Evolutionary conservation across 2,888 invertebrate genomes (phyloP).

Genomic region (Acanthosepion pharaonis): DNA sequence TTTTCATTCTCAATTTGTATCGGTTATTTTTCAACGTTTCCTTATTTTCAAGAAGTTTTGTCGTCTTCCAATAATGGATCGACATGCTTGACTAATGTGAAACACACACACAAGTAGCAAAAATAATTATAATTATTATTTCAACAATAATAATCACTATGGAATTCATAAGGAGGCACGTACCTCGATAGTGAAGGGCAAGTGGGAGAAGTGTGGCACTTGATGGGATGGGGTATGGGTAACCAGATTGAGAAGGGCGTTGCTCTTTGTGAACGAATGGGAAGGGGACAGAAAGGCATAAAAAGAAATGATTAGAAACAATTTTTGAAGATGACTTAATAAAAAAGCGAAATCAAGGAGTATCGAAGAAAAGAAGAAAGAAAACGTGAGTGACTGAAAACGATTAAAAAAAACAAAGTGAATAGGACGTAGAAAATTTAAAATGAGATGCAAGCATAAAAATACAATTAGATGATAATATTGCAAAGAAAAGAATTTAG

Average conservation of each 20-base stretch:
- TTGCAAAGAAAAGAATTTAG: too few species aligned
- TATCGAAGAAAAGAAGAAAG: background rate
- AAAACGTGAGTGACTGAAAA: background rate
- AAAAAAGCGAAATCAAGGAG: background rate
- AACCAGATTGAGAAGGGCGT: background rate
- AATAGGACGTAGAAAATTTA: background rate
- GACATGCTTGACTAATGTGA: slow-evolving; percentile 23
- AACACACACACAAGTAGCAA: slow-evolving; percentile 33
- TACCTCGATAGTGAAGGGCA: background rate
- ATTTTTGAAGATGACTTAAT: background rate
- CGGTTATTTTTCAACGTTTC: slow-evolving; percentile 11
- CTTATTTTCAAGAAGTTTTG: background rate
- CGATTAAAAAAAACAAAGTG: background rate
- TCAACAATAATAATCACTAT: slow-evolving; percentile 13
- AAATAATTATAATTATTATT: slow-evolving; percentile 33
- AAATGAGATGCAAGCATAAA: too few species aligned
- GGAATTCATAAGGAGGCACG: background rate
- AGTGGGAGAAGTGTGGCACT: background rate
- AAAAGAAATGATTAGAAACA: background rate
- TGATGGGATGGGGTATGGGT: background rate
- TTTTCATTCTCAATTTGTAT: background rate
- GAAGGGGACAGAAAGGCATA: background rate
- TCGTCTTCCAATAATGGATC: slow-evolving; percentile 33
- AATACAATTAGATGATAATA: too few species aligned
- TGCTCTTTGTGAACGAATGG: background rate